These are phyloP conservation scores for Drosophila watanabei DNA, from an alignment of 1,140 invertebrate species.

Conservation along the genomic window DNA sequence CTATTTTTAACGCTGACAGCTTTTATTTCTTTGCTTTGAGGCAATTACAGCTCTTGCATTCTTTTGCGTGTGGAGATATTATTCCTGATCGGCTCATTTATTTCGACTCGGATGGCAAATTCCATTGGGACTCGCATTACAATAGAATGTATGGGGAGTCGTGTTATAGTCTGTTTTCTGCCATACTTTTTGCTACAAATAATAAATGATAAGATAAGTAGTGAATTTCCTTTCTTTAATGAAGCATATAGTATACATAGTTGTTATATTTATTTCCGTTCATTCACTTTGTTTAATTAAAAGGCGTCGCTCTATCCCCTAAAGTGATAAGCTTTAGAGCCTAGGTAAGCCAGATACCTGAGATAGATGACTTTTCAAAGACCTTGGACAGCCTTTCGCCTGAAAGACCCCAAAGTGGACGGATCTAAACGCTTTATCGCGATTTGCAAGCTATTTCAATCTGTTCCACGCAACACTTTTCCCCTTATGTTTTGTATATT, in stretches of 20 bases:
- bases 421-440: constrained; percentile 23
- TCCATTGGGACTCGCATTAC: constrained; percentile 45
- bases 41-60: constrained; percentile 36
- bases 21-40: constrained; percentile 8
- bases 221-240: constrained; percentile 15
- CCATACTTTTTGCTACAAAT: constrained; percentile 12
- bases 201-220: constrained; percentile 41
- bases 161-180: constrained; percentile 14
- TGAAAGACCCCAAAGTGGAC: constrained; percentile 26
- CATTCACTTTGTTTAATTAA: constrained; percentile 70
- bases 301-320: constrained; percentile 22
- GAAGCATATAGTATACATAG: constrained; percentile 6
- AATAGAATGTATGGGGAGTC: constrained; percentile 4
- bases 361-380: constrained; percentile 70
- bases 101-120: constrained; percentile 35
- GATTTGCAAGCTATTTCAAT: constrained; percentile 30
- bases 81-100: constrained; percentile 32
- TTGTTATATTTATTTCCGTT: constrained; percentile 63
- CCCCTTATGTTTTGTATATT: constrained; percentile 31
- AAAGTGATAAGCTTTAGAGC: constrained; percentile 20
- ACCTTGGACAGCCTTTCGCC: constrained; percentile 68
- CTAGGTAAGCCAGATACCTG: constrained; percentile 21
- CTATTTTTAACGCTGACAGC: constrained; percentile 27
- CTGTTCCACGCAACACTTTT: constrained; percentile 39
- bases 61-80: constrained; percentile 15